These are phyloP conservation scores for Cebus imitator DNA, from an alignment of 2,113 vertebrate species.

Conservation along the genomic window DNA sequence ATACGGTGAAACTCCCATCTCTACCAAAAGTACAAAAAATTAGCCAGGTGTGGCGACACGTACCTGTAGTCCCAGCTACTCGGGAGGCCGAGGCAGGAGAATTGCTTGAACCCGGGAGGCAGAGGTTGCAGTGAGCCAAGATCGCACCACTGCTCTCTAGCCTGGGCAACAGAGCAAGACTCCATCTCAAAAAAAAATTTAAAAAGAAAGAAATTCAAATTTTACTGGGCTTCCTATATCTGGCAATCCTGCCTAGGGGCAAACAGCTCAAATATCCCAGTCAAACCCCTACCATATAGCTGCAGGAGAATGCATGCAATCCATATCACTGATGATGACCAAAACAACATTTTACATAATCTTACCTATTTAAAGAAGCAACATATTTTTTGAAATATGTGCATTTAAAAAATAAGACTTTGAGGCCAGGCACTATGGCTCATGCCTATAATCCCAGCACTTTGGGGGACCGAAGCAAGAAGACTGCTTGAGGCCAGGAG, in stretches of 20 bases:
- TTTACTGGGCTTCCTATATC: background rate
- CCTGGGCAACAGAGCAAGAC: too few relatives aligned
- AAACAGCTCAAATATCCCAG: background rate
- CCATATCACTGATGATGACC: background rate
- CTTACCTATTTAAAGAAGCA: background rate
- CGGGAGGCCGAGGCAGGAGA: too few relatives aligned
- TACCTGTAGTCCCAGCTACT: too few relatives aligned
- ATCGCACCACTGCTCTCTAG: too few relatives aligned
- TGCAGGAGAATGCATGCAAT: background rate
- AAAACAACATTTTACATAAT: background rate
- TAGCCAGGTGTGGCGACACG: too few relatives aligned
- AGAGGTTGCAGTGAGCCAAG: too few relatives aligned
- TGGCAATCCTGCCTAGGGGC: background rate
- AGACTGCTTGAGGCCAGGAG: background rate
- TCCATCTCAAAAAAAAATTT: background rate
- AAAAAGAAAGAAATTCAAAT: background rate
- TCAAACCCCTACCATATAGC: too few relatives aligned
- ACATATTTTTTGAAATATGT: background rate
- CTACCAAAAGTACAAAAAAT: too few relatives aligned
- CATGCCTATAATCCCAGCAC: background rate
- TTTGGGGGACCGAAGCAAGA: background rate
- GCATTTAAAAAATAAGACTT: background rate
- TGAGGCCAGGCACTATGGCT: background rate
- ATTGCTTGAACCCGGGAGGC: too few relatives aligned
- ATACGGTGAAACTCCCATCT: too few relatives aligned